Evolutionary conservation across 2,888 invertebrate genomes (phyloP), one percentile per base, ranked within the genome.

Genomic region (Nowickia ferox): DNA sequence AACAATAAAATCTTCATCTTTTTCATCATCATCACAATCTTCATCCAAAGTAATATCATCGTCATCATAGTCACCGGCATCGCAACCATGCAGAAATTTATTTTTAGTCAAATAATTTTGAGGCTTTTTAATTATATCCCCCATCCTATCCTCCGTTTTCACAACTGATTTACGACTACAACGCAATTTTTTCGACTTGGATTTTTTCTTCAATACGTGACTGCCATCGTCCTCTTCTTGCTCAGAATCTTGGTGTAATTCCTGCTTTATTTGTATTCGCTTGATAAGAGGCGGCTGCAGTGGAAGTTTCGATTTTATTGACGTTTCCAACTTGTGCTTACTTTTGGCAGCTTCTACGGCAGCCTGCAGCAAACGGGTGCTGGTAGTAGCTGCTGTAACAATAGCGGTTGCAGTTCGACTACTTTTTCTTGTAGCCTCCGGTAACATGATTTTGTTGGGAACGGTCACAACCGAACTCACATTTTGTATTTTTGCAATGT

Each of bases 121-220:
- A 86, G 81, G 75, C 38, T 76, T 88, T 88, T 77, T 76, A 17
- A 42, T 75, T 83, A 53, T 42, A 38, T 91, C 93, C 93, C 93
- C 93, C 93, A 93, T 90, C 92, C 92, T 86, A 93, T 93, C 92
- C 92, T 92, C 92, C 92, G 90, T 87, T 88, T 90, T 89, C 79
- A 88, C 88, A 89, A 89, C 89, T 87, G 76, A 87, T 59, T 74
- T 85, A 59, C 79, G 81, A 10, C 81, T 85, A 79, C 69, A 86
- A 71, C 85, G 85, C 44, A 79, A 61, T 71, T 53, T 71, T 71
- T 57, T 63, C 8, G 57, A 22, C n/a, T 66, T 66, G 46, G 55
- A 65, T 46, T n/a, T 3, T 38, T 17, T 63, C 30, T 63, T 10
- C 30, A 55, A 63, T 44, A 44, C 44, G 63, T 19, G 65, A 53